phyloP scores from a whole-genome alignment of 2,888 invertebrate species.

The Aricia artaxerxes region DNA sequence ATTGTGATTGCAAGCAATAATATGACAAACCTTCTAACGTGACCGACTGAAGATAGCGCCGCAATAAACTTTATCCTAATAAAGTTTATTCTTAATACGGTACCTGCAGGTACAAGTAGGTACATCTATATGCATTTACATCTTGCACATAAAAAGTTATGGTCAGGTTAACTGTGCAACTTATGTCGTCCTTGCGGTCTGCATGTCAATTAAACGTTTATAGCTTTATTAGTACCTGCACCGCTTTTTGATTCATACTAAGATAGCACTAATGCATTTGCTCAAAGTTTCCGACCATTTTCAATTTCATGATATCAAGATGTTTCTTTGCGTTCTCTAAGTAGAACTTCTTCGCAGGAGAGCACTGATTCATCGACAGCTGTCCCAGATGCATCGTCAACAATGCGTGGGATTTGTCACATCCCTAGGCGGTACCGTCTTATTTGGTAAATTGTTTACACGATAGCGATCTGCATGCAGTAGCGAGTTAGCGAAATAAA shows the following conservation, averaged over 20 bases:
- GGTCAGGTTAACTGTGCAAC: constrained; percentile 10
- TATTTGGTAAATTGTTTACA: constrained; percentile 9
- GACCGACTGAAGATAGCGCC: not conserved
- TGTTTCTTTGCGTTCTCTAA: not conserved
- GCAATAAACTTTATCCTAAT: not conserved
- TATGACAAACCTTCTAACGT: not conserved
- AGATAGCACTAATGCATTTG: not conserved
- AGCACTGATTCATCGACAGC: not conserved
- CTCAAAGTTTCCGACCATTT: constrained; percentile 4
- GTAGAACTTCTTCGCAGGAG: not conserved
- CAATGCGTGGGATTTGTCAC: constrained; percentile 1
- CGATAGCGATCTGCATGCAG: constrained; percentile 23
- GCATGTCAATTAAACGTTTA: constrained; percentile 22
- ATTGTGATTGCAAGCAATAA: not conserved
- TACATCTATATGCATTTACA: constrained; percentile 15
- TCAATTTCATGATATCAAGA: not conserved
- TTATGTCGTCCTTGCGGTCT: constrained; percentile 10
- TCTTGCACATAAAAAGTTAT: constrained; percentile 17
- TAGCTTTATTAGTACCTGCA: constrained; percentile 11
- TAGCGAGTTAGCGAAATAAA: constrained; percentile 20
- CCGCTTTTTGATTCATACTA: constrained; percentile 5
- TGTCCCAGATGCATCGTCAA: not conserved
- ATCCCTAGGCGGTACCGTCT: not conserved
- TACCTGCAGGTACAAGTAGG: not conserved
- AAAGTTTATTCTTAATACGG: not conserved